Evolutionary conservation across 2,797 vertebrate species (phyloP).

Genomic region (Sorex maritimensis): DNA sequence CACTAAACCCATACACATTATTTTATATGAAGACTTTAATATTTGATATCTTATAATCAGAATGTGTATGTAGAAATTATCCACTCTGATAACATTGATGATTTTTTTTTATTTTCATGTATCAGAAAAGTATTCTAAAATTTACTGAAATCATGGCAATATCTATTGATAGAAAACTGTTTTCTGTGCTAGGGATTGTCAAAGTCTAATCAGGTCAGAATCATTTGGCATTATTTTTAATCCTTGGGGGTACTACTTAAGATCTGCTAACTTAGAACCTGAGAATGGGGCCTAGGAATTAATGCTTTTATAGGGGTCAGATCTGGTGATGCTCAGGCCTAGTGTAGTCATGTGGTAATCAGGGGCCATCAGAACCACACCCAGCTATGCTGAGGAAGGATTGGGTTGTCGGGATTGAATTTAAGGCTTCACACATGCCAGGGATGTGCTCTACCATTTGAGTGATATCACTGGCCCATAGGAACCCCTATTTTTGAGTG

Average conservation of each 20-base stretch:
- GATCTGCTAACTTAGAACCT: background rate
- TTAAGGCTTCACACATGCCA: too few relatives aligned
- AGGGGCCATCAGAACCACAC: too few relatives aligned
- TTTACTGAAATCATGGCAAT: conserved; percentile 53
- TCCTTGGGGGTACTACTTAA: background rate
- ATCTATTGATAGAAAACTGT: conserved; percentile 46
- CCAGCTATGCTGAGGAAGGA: too few relatives aligned
- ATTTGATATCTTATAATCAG: conserved; percentile 50
- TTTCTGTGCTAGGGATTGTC: conserved; percentile 5
- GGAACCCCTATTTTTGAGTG: too few relatives aligned
- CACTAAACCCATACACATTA: background rate
- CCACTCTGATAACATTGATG: conserved; percentile 43
- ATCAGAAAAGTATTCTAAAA: conserved; percentile 52
- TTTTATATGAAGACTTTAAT: conserved; percentile 4
- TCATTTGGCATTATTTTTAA: conserved; percentile 10
- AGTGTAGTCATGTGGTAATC: too few relatives aligned
- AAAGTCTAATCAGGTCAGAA: conserved; percentile 9
- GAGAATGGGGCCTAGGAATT: background rate
- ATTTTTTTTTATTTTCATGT: conserved; percentile 64
- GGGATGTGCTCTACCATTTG: too few relatives aligned
- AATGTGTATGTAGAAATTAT: conserved; percentile 44
- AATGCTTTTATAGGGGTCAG: conserved; percentile 13
- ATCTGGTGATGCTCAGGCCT: too few relatives aligned
- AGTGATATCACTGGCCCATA: too few relatives aligned
- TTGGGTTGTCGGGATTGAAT: too few relatives aligned